phyloP scores from a whole-genome alignment of 1,140 invertebrate genomes.

The Microvelia longipes region DNA sequence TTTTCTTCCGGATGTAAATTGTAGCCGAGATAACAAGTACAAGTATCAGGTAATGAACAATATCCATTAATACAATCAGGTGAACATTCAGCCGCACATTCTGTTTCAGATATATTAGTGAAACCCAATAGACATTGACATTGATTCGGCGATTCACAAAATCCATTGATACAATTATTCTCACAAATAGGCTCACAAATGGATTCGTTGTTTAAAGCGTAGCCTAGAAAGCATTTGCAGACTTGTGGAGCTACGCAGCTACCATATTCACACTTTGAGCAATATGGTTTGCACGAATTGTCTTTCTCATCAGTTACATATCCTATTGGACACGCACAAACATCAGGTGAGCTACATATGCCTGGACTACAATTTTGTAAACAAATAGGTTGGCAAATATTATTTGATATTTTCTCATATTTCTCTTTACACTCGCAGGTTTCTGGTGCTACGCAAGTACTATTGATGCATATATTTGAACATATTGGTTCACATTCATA shows the following conservation, averaged over 20 bases:
- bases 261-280: not conserved
- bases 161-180: not conserved
- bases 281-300: not conserved
- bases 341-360: not conserved
- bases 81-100: not conserved
- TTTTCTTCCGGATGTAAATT: not conserved
- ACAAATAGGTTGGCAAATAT: too few relatives aligned
- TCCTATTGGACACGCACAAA: not conserved
- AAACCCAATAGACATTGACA: not conserved
- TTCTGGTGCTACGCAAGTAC: too few relatives aligned
- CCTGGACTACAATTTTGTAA: not conserved
- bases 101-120: not conserved
- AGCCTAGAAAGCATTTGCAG: not conserved
- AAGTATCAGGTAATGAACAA: not conserved
- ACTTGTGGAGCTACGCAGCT: not conserved
- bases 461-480: too few relatives aligned
- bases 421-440: too few relatives aligned
- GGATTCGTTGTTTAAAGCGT: not conserved
- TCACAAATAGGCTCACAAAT: too few relatives aligned
- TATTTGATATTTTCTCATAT: too few relatives aligned
- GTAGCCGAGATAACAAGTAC: not conserved
- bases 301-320: not conserved
- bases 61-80: not conserved
- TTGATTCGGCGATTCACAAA: not conserved
- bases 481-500: too few relatives aligned